phyloP scores from a whole-genome alignment of 2,888 invertebrate species.

The Gandaritis pyraliata region DNA sequence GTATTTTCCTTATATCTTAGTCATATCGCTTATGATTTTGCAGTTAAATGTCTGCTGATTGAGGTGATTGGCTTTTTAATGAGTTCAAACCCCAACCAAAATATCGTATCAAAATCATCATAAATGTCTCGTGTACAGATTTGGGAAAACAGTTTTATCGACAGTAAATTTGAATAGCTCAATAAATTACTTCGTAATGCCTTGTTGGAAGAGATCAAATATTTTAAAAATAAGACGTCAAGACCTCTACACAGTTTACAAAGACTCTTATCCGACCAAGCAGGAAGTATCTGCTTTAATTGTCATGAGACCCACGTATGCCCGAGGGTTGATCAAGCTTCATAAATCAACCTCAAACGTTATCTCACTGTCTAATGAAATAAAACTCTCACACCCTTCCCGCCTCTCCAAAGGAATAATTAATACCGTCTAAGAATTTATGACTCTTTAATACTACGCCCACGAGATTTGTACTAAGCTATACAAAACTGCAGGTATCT shows the following conservation, averaged over 20 bases:
- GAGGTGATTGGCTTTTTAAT: conserved; percentile 28
- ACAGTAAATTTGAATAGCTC: conserved; percentile 4
- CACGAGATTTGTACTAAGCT: conserved; percentile 60
- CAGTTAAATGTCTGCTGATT: conserved; percentile 17
- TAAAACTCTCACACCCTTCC: conserved; percentile 60
- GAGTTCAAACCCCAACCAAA: conserved; percentile 14
- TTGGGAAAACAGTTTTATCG: conserved; percentile 7
- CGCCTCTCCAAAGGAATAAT: conserved; percentile 66
- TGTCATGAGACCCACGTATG: conserved; percentile 47
- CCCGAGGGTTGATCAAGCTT: conserved; percentile 55
- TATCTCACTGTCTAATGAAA: conserved; percentile 73
- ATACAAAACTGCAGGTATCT: conserved; percentile 52
- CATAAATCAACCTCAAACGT: conserved; percentile 69
- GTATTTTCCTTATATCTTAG: conserved; percentile 4
- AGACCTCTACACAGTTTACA: conserved; percentile 17
- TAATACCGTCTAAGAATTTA: conserved; percentile 71
- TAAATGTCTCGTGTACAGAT: conserved; percentile 16
- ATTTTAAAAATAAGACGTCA: conserved; percentile 4
- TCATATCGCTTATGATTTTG: conserved; percentile 17
- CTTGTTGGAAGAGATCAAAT: conserved; percentile 6
- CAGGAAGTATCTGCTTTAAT: conserved; percentile 56
- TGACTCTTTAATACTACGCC: conserved; percentile 75
- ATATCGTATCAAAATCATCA: conserved; percentile 16
- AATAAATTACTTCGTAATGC: conserved; percentile 19
- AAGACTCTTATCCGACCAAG: conserved; percentile 29